Percentiles rank a stretch among this genome's conserved stretches.
Conservation (phyloP, 2,113 vertebrate species). For the Motacilla alba region DNA sequence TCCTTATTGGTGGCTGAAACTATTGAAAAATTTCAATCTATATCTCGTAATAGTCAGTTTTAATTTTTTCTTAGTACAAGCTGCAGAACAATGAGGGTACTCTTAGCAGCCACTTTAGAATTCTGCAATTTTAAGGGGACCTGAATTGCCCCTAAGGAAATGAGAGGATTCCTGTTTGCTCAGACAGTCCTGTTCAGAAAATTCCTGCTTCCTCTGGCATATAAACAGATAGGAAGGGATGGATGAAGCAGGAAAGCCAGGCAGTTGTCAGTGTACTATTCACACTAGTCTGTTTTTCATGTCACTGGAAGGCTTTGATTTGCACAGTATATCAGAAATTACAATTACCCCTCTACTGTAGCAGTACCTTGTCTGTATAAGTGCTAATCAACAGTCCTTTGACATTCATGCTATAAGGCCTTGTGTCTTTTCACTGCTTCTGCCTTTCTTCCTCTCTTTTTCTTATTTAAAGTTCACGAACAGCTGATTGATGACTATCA, state of each 20-base stretch:
- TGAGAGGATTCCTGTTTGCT: background rate
- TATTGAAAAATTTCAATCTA: slow-evolving; percentile 23
- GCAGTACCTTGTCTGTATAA: background rate
- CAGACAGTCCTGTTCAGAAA: background rate
- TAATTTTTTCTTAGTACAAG: background rate
- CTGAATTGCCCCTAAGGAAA: background rate
- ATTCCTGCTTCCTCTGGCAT: background rate
- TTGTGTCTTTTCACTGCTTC: background rate
- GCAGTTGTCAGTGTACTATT: background rate
- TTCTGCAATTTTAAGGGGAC: background rate
- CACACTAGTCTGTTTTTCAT: background rate
- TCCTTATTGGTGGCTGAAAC: slow-evolving; percentile 39
- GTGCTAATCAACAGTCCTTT: background rate
- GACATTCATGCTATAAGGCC: background rate
- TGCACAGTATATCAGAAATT: background rate
- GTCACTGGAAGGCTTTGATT: background rate
- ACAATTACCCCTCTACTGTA: background rate
- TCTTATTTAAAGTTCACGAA: background rate
- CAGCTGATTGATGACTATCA: background rate
- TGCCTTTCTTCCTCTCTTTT: background rate
- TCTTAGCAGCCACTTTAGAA: background rate
- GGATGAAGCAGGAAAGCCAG: background rate
- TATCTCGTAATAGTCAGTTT: background rate
- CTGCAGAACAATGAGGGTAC: background rate
- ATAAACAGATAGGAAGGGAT: background rate